Base-by-base conservation (phyloP, 2,888 invertebrate genomes). In the Nymphalis polychloros region DNA sequence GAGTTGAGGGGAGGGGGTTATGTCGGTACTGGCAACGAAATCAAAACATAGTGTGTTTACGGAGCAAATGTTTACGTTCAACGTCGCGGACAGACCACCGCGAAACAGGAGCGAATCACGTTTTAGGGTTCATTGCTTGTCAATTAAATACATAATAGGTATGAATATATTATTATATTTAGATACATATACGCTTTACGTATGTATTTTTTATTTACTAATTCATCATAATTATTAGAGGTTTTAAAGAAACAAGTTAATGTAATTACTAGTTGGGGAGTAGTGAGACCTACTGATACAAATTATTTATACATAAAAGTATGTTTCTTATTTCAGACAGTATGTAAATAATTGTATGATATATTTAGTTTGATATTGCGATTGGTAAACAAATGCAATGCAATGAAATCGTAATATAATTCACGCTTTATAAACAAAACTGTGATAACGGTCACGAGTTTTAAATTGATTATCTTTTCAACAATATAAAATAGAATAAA, bases 1-100 rank as follows among this genome's bases (percentile, higher is more conserved):
- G 48, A 16, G 19, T n/a, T 17, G 20, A 16, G 27, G 41, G 31
- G 59, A 13, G 52, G 23, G 49, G 55, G 20, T 41, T 23, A 47
- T 46, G 49, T 35, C 35, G 20, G 41, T 50, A 23, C 46, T 20
- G 65, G 68, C 69, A 67, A 50, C 69, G 69, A 62, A 62, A 69
- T 67, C 64, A 69, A 67, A 67, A 69, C 69, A 72, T 41, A 59
- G 60, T 64, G 66, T 70, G 68, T 69, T 64, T 71, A 69, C 68
- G 53, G 61, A 60, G 41, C 63, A 68, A 67, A 68, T 71, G 68
- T 71, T 68, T 72, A 72, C 71, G 66, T 62, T 65, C 13, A n/a
- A 31, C 67, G 68, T 66, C 63, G 66, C 70, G 68, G 70, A 66
- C 64, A 46, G 71, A 72, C 68, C 71, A 68, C 72, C 71, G 69